Evolutionary conservation across 2,113 vertebrate species (phyloP).

Genomic region (Chionodraco myersi): DNA sequence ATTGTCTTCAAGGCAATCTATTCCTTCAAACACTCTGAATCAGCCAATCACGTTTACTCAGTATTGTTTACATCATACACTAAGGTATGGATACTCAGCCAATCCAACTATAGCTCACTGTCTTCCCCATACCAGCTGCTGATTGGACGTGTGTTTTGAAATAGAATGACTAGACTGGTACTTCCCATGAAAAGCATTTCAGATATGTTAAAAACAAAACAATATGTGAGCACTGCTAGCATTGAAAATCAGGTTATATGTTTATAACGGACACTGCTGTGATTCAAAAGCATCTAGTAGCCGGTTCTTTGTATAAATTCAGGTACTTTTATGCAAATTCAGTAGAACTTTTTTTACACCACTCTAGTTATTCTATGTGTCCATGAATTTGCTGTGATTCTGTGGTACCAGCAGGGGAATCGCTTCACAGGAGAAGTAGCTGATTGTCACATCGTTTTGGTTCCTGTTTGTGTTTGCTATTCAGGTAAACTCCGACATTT

Average conservation of each 20-base stretch:
- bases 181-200: conserved; percentile 74
- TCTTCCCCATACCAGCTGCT: conserved; percentile 86
- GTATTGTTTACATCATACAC: conserved; percentile 85
- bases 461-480: conserved; percentile 76
- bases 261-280: conserved; percentile 83
- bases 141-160: conserved; percentile 77
- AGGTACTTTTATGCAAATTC: conserved; percentile 88
- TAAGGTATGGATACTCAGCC: conserved; percentile 82
- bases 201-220: conserved; percentile 45
- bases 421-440: conserved; percentile 77
- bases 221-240: conserved; percentile 76
- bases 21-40: conserved; percentile 78
- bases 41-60: conserved; percentile 85
- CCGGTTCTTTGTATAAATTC: conserved; percentile 82
- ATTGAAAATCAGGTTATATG: conserved; percentile 81
- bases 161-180: conserved; percentile 84
- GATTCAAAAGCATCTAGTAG: conserved; percentile 83
- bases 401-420: conserved; percentile 81
- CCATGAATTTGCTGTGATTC: conserved; percentile 84
- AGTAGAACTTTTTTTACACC: conserved; percentile 78
- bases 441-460: conserved; percentile 76
- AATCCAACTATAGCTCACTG: conserved; percentile 79
- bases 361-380: conserved; percentile 85
- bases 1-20: conserved; percentile 74
- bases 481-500: conserved; percentile 82